Evolutionary conservation across 2,888 invertebrate genomes (phyloP).

Genomic region (Drosophila demipolita): DNA sequence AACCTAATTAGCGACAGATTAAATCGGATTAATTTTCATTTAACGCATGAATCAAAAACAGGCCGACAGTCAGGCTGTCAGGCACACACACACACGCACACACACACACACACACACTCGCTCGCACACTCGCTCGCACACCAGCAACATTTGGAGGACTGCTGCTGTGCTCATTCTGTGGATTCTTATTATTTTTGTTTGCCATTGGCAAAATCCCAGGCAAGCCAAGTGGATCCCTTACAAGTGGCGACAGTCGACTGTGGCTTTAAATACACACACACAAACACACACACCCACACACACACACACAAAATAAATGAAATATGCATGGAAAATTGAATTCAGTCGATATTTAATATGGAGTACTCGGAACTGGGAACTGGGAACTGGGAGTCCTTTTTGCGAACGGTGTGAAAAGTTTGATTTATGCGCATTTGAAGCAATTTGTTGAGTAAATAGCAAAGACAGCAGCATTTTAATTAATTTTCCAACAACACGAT

Average conservation of each 20-base stretch:
- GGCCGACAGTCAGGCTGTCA: slow-evolving; percentile 62
- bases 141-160: slow-evolving; percentile 28
- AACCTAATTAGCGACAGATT: slow-evolving; percentile 82
- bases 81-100: slow-evolving; percentile 33
- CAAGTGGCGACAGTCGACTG: slow-evolving; percentile 42
- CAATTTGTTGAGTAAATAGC: slow-evolving; percentile 77
- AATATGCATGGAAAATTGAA: slow-evolving; percentile 76
- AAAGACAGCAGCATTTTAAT: slow-evolving; percentile 74
- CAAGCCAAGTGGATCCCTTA: slow-evolving; percentile 19
- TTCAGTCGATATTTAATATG: slow-evolving; percentile 34
- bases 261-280: slow-evolving; percentile 58
- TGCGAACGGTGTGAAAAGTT: slow-evolving; percentile 70
- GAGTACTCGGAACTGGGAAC: not conserved
- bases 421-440: slow-evolving; percentile 79
- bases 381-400: slow-evolving; percentile 29
- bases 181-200: slow-evolving; percentile 35
- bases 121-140: slow-evolving; percentile 3
- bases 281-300: not conserved
- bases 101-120: slow-evolving; percentile 1
- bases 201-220: not conserved
- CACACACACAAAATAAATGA: slow-evolving; percentile 51
- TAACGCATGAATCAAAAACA: slow-evolving; percentile 81
- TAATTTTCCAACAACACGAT: slow-evolving; percentile 57
- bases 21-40: slow-evolving; percentile 82
- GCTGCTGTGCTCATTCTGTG: slow-evolving; percentile 30